These are phyloP conservation scores for Pollenia labialis DNA, from an alignment of 2,888 invertebrate genomes.

Conservation along the genomic window DNA sequence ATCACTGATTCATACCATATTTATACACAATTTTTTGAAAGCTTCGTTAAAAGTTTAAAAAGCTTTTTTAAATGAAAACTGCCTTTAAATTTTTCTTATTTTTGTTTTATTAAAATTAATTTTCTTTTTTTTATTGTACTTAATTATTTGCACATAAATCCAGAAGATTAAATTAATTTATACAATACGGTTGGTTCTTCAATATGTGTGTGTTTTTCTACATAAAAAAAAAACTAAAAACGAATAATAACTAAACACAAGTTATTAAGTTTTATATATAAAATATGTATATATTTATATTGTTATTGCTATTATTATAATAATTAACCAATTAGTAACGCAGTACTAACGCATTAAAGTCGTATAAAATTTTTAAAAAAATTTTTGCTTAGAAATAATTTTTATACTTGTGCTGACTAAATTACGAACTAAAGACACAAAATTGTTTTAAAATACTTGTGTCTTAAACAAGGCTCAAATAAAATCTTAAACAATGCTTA, in stretches of 20 bases:
- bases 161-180: conserved; percentile 51
- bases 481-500: conserved; percentile 2
- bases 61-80: no score
- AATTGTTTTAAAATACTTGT: background rate
- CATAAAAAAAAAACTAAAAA: conserved; percentile 22
- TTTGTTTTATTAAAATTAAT: conserved; percentile 46
- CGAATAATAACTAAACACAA: conserved; percentile 37
- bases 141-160: conserved; percentile 71
- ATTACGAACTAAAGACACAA: conserved; percentile 2
- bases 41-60: no score
- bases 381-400: background rate
- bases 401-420: conserved; percentile 2
- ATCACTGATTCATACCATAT: no score
- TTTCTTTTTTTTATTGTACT: conserved; percentile 59
- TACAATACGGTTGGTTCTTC: conserved; percentile 39
- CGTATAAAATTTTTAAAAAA: conserved; percentile 3
- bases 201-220: conserved; percentile 15
- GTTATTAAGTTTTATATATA: background rate
- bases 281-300: background rate
- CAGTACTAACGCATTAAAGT: background rate
- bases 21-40: no score
- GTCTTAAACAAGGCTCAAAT: background rate
- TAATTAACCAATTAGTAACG: conserved; percentile 10
- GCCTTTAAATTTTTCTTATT: background rate
- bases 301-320: background rate